Conservation (phyloP, 1,140 invertebrate genomes). For the Macrobrachium nipponense region DNA sequence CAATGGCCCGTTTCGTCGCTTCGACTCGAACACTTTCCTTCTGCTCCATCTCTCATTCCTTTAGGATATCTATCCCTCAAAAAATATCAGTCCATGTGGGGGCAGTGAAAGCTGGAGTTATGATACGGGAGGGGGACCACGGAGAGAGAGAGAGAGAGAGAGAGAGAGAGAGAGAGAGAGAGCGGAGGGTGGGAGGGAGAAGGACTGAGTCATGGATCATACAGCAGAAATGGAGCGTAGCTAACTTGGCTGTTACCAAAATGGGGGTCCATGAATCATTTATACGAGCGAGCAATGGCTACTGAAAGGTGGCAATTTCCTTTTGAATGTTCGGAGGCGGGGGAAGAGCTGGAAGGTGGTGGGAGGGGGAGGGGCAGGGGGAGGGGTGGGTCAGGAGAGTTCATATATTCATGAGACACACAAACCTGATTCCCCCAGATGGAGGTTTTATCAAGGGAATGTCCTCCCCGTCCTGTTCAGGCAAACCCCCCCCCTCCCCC, state of each 20-base stretch:
- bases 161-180: neutral
- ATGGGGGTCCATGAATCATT: conserved; percentile 36
- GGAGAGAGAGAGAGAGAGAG: too few species aligned
- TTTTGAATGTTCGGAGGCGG: neutral
- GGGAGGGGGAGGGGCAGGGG: neutral
- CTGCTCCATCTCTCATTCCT: too few species aligned
- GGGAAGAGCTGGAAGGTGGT: neutral
- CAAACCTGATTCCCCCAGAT: neutral
- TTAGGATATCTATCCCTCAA: too few species aligned
- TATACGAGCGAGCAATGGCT: conserved; percentile 34
- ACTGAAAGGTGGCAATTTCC: conserved; percentile 41
- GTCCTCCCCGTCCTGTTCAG: too few species aligned
- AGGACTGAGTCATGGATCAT: conserved; percentile 37
- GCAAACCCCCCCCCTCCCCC: too few species aligned
- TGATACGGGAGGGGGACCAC: too few species aligned
- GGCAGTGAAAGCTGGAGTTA: too few species aligned
- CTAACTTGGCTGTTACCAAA: conserved; percentile 43
- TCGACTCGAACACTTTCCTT: too few species aligned
- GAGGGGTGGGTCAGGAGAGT: neutral
- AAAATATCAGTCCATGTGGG: too few species aligned
- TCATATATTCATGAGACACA: neutral
- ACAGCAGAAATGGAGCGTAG: conserved; percentile 43
- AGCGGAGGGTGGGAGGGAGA: neutral
- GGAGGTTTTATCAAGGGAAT: too few species aligned
- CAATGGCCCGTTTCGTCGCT: too few species aligned